Evolutionary conservation across 2,113 vertebrate species (phyloP), one percentile per base, ranked within the genome.

Genomic region (Oryzias woworae): DNA sequence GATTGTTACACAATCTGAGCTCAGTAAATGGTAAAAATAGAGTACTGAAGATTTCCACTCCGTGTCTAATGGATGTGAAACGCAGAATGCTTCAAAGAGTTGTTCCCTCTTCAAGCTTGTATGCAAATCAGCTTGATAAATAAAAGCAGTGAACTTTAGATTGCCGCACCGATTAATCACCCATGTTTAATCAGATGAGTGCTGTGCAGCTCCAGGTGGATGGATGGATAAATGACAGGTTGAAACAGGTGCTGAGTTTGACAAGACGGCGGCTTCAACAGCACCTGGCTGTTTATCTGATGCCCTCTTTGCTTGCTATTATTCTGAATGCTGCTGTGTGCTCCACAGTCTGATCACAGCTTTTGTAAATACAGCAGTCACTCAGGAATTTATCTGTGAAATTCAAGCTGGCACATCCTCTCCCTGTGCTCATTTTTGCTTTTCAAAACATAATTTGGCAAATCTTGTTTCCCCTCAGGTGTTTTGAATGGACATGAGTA

Each of bases 331-430:
- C 52, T 75, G 75, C 49, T 36, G 52, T 62, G 67, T 55, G 77
- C 72, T 71, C 61, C 48, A 15, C 58, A 56, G 56, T 36, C 36
- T 36, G 36, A 36, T 36, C 36, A 36, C 31, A 1, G 59, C 53
- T 60, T 73, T 60, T 50, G 26, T 36, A 60, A 47, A 42, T 14
- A 8, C 58, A 50, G 26, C 72, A 42, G 49, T 28, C 73, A 76
- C 81, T 70, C 87, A 81, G 87, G 82, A 83, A 80, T 75, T 53
- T 87, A 81, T 86, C 83, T 80, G n/a, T 46, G 53, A 67, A 75
- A 86, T 73, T 81, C 80, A 75, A 79, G 59, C 71, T 82, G 84
- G 77, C 85, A 80, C 68, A 45, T 56, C 71, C 79, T 76, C 87
- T 86, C 77, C 77, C 59, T 52, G 62, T 43, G 26, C 70, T 63